Evolutionary conservation across 2,888 invertebrate species (phyloP).

Genomic region (Latrodectus elegans): DNA sequence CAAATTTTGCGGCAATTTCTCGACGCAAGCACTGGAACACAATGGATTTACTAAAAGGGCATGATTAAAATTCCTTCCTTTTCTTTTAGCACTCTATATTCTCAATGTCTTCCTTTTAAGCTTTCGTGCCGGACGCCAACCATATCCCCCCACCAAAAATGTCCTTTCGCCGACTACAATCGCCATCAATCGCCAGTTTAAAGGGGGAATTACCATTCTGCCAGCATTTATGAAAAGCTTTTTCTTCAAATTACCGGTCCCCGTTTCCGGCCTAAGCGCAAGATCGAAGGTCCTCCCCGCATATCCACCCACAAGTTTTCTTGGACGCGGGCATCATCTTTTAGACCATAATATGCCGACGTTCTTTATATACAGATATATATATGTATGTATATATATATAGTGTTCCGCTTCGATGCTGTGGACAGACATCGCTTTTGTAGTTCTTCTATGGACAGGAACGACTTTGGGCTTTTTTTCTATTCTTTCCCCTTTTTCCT

Average conservation of each 20-base stretch:
- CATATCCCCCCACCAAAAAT: constrained; percentile 15
- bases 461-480: neutral
- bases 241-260: constrained; percentile 22
- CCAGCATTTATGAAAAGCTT: constrained; percentile 37
- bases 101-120: neutral
- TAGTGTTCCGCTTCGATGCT: neutral
- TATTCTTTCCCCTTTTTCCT: neutral
- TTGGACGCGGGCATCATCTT: constrained; percentile 1
- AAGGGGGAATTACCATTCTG: constrained; percentile 43
- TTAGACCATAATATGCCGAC: constrained; percentile 18
- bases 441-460: neutral
- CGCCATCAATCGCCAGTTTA: constrained; percentile 26
- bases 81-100: neutral
- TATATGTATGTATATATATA: too few species aligned
- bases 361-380: neutral
- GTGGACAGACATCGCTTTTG: neutral
- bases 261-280: constrained; percentile 35
- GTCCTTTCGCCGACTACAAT: constrained; percentile 24
- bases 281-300: constrained; percentile 1
- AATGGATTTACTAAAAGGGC: neutral
- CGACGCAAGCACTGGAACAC: neutral
- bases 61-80: constrained; percentile 2
- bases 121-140: constrained; percentile 8
- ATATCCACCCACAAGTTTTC: neutral
- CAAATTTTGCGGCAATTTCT: neutral